phyloP scores from a whole-genome alignment of 2,797 vertebrate species.

The Synaphobranchus kaupii region DNA sequence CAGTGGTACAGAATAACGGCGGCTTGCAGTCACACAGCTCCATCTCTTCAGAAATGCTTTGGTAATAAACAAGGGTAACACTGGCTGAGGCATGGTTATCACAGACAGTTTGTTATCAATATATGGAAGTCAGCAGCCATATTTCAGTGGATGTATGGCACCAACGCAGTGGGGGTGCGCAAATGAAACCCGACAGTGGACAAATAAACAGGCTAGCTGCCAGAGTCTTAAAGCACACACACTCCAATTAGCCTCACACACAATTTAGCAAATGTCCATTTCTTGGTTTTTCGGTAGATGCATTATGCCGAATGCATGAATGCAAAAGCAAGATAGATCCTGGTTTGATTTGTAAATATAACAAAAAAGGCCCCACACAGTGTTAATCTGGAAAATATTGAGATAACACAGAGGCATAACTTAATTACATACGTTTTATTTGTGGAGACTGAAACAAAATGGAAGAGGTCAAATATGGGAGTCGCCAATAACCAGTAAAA shows the following conservation, averaged over 20 bases:
- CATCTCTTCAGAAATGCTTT: neutral
- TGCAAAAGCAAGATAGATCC: neutral
- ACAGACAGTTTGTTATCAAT: neutral
- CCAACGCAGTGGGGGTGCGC: neutral
- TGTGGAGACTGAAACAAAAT: neutral
- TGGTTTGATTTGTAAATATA: too few relatives aligned
- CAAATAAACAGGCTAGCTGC: neutral
- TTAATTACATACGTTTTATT: too few relatives aligned
- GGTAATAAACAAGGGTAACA: neutral
- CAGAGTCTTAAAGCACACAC: neutral
- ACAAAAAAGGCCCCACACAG: too few relatives aligned
- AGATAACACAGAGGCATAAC: too few relatives aligned
- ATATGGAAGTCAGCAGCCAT: neutral
- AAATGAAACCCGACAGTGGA: too few relatives aligned
- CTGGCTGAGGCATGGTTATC: neutral
- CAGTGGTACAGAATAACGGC: neutral
- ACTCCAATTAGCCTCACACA: neutral
- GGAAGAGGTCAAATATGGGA: neutral
- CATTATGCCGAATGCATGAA: neutral
- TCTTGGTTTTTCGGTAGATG: neutral
- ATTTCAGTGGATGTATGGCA: neutral
- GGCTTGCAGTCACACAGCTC: too few relatives aligned
- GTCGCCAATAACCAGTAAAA: neutral
- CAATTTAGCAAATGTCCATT: neutral
- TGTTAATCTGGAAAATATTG: too few relatives aligned